Percentiles rank a stretch among this genome's conserved stretches.
Conservation (phyloP, 2,888 invertebrate species). For the Spodoptera exigua region DNA sequence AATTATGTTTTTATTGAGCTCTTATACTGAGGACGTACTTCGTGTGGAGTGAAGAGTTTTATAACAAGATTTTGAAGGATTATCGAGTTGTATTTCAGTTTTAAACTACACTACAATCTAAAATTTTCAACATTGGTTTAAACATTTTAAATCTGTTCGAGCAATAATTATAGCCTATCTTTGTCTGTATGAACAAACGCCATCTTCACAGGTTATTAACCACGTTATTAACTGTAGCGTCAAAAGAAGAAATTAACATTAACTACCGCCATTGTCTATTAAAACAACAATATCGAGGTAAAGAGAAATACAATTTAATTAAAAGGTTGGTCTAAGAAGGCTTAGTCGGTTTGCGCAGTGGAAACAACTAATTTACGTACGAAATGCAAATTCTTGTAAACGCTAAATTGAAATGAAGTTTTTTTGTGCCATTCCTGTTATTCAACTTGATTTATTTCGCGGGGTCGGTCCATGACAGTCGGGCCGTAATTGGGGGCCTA, state of each 20-base stretch:
- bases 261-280: conserved; percentile 16
- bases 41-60: conserved; percentile 1
- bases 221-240: neutral
- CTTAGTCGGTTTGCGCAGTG: neutral
- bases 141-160: too few relatives aligned
- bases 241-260: conserved; percentile 23
- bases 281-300: conserved; percentile 20
- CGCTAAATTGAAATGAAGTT: conserved; percentile 43
- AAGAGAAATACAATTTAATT: conserved; percentile 38
- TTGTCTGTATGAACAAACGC: neutral
- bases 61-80: conserved; percentile 15
- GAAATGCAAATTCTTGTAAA: conserved; percentile 27
- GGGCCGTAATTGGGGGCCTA: conserved; percentile 65
- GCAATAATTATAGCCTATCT: too few relatives aligned
- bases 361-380: conserved; percentile 28
- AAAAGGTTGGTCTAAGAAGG: conserved; percentile 18
- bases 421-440: conserved; percentile 47
- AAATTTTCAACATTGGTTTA: too few relatives aligned
- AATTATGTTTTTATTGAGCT: conserved; percentile 50
- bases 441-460: conserved; percentile 64
- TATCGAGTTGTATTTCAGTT: too few relatives aligned
- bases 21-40: conserved; percentile 3
- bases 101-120: too few relatives aligned
- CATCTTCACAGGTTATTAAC: conserved; percentile 1
- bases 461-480: conserved; percentile 54